phyloP scores from a whole-genome alignment of 2,113 vertebrate species.

The Brevimyrus niger region DNA sequence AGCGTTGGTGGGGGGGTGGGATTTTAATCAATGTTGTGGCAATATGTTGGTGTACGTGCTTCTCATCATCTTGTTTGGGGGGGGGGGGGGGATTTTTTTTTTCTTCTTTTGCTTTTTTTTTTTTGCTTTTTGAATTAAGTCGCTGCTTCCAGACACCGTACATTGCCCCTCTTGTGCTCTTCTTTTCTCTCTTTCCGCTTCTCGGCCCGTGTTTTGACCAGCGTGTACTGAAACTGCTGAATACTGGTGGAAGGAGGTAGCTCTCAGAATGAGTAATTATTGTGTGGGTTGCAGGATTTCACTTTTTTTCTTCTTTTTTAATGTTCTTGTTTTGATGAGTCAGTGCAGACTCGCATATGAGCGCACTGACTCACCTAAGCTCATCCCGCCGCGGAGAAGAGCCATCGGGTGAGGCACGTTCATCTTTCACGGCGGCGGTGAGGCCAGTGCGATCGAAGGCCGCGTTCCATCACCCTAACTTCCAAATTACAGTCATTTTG shows the following conservation, averaged over 20 bases:
- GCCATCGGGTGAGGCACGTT: not conserved
- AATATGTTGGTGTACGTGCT: no score
- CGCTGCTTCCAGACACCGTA: conserved; percentile 4
- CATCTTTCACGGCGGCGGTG: not conserved
- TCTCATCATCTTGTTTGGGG: not conserved
- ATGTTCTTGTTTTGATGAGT: conserved; percentile 28
- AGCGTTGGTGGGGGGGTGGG: not conserved
- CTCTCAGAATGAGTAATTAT: not conserved
- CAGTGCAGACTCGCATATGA: conserved; percentile 18
- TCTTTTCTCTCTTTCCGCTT: not conserved
- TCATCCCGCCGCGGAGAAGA: not conserved
- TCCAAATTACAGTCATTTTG: not conserved
- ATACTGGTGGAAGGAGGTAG: conserved; percentile 14
- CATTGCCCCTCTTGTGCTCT: not conserved
- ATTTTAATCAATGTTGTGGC: not conserved
- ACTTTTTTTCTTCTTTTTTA: conserved; percentile 2
- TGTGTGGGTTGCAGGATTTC: conserved; percentile 21
- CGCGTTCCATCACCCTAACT: not conserved
- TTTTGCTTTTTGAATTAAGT: conserved; percentile 12
- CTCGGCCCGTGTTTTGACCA: not conserved
- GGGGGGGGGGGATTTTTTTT: not conserved
- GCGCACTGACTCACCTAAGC: conserved; percentile 4
- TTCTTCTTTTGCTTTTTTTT: not conserved
- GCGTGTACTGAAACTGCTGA: conserved; percentile 16
- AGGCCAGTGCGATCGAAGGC: not conserved